A percentile compares a stretch with the other conserved stretches of the same genome.
Conservation (phyloP, 2,888 invertebrate genomes). For the Petrophora chlorosata region DNA sequence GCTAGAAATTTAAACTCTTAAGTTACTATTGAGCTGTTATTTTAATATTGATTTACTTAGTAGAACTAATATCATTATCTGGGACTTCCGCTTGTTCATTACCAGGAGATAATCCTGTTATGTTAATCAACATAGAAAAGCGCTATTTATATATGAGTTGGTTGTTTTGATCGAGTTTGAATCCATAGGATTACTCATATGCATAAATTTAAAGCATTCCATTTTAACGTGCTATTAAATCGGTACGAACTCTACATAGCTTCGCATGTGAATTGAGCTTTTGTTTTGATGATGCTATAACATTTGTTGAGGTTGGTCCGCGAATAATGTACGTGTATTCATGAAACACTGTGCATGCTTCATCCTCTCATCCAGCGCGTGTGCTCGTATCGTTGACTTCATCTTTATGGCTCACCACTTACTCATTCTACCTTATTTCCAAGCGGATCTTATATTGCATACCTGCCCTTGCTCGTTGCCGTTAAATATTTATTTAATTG, state of each 20-base stretch:
- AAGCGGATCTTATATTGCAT: slow-evolving; percentile 43
- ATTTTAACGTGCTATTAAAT: slow-evolving; percentile 10
- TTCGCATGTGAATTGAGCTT: slow-evolving; percentile 6
- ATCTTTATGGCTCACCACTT: slow-evolving; percentile 38
- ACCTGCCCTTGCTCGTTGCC: slow-evolving; percentile 43
- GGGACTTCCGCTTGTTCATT: neutral
- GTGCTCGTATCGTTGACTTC: slow-evolving; percentile 4
- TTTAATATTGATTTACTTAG: no score
- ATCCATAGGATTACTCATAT: slow-evolving; percentile 9
- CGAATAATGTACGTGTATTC: slow-evolving; percentile 12
- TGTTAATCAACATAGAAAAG: slow-evolving; percentile 5
- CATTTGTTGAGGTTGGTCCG: slow-evolving; percentile 15
- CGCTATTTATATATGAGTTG: neutral
- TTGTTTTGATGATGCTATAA: slow-evolving; percentile 11
- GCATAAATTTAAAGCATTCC: slow-evolving; percentile 4
- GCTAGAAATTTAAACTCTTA: no score
- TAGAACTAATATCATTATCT: no score
- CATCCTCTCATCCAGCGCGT: no score
- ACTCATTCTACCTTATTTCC: slow-evolving; percentile 42
- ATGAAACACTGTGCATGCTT: slow-evolving; percentile 15
- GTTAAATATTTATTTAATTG: slow-evolving; percentile 48
- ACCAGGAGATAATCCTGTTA: slow-evolving; percentile 3
- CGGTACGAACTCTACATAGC: slow-evolving; percentile 1
- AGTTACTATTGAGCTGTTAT: no score
- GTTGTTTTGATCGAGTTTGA: slow-evolving; percentile 1